Conservation (phyloP, 2,113 vertebrate genomes). For the Eretmochelys imbricata region DNA sequence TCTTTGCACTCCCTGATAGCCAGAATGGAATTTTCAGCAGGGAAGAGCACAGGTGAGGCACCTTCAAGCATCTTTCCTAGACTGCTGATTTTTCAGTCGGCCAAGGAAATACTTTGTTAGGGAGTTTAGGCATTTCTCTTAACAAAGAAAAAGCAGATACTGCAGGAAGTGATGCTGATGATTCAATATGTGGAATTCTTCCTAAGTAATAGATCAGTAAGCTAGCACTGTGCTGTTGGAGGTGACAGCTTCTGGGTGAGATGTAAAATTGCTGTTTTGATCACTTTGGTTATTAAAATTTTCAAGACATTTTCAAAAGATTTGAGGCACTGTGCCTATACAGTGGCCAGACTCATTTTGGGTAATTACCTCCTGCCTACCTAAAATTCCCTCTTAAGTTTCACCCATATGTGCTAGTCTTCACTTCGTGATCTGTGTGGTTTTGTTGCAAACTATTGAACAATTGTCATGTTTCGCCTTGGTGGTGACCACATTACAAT, state of each 20-base stretch:
- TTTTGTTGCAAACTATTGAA: not conserved
- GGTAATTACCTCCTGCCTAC: not conserved
- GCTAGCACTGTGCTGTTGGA: not conserved
- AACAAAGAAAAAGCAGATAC: not conserved
- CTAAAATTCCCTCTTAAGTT: not conserved
- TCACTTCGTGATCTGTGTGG: not conserved
- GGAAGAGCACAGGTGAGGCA: not conserved
- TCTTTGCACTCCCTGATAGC: not conserved
- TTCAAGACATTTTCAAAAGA: conserved; percentile 18
- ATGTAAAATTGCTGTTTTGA: conserved; percentile 41
- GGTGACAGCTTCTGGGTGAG: conserved; percentile 12
- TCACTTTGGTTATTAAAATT: conserved; percentile 27
- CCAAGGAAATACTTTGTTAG: not conserved
- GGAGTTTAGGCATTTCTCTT: not conserved
- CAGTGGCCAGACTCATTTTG: not conserved
- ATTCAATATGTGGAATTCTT: not conserved
- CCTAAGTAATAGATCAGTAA: conserved; percentile 32
- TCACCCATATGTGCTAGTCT: not conserved
- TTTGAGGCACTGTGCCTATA: not conserved
- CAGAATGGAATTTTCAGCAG: not conserved
- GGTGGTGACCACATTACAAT: not conserved
- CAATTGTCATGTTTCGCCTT: not conserved
- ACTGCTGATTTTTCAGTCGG: not conserved
- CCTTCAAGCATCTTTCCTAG: conserved; percentile 21
- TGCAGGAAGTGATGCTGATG: not conserved